phyloP scores from a whole-genome alignment of 1,140 invertebrate species.

The Ctenoplectra terminalis region DNA sequence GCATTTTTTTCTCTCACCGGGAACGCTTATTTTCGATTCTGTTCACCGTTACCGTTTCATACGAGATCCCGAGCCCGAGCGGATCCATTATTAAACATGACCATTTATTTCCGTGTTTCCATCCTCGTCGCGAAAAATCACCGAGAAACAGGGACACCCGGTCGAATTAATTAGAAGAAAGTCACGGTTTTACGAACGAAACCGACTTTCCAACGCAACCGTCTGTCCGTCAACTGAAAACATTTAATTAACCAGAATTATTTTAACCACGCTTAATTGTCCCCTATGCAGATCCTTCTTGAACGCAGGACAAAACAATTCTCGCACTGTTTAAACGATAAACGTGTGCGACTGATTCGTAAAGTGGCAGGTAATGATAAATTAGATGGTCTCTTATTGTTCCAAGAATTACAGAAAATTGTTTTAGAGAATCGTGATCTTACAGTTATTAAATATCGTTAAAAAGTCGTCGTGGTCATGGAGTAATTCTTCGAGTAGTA shows the following conservation, averaged over 20 bases:
- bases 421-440: neutral
- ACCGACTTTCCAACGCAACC: conserved; percentile 18
- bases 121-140: neutral
- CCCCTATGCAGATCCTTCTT: neutral
- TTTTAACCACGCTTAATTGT: conserved; percentile 17
- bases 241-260: conserved; percentile 40
- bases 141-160: conserved; percentile 15
- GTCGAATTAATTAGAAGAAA: conserved; percentile 46
- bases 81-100: conserved; percentile 53
- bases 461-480: neutral
- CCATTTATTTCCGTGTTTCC: conserved; percentile 49
- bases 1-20: conserved; percentile 36
- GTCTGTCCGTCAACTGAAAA: conserved; percentile 27
- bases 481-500: neutral
- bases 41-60: conserved; percentile 62
- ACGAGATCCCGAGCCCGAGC: conserved; percentile 11
- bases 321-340: neutral
- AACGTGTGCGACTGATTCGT: neutral
- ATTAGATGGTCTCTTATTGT: neutral
- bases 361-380: too few species aligned
- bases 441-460: too few species aligned
- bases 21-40: conserved; percentile 62
- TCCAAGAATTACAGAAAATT: too few species aligned
- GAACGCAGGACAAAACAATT: neutral
- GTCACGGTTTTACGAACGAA: neutral